Conservation (phyloP, 2,113 vertebrate genomes). For the Todiramphus saurophagus region DNA sequence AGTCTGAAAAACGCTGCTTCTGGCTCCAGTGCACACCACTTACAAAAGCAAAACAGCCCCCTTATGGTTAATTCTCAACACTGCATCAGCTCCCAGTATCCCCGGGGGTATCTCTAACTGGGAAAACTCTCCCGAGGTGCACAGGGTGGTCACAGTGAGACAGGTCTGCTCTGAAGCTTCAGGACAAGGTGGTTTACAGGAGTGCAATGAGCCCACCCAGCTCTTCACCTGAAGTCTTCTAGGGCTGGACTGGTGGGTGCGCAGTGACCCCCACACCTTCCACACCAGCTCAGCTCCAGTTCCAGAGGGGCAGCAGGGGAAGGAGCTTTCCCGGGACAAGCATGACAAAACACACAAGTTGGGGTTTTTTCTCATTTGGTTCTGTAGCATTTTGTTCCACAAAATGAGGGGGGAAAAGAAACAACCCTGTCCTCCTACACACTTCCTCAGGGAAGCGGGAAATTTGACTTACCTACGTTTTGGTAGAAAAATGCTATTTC, state of each 20-base stretch:
- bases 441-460: not conserved
- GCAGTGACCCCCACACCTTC: not conserved
- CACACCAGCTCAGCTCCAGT: not conserved
- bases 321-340: not conserved
- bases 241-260: not conserved
- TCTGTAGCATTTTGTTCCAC: not conserved
- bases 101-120: not conserved
- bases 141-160: not conserved
- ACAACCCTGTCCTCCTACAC: not conserved
- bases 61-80: slow-evolving; percentile 22
- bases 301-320: not conserved
- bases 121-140: not conserved
- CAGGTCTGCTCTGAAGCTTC: not conserved
- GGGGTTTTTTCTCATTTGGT: not conserved
- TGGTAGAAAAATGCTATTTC: not conserved
- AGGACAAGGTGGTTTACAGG: not conserved
- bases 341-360: accelerated
- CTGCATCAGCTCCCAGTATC: not conserved
- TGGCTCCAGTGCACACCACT: not conserved
- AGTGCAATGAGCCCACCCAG: not conserved
- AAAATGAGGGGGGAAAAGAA: not conserved
- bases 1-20: not conserved
- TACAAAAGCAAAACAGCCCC: slow-evolving; percentile 19
- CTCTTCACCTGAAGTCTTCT: not conserved
- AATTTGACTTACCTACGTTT: not conserved